Evolutionary conservation across 2,888 invertebrate genomes (phyloP).

Genomic region (Hydroisotoma schaefferi): DNA sequence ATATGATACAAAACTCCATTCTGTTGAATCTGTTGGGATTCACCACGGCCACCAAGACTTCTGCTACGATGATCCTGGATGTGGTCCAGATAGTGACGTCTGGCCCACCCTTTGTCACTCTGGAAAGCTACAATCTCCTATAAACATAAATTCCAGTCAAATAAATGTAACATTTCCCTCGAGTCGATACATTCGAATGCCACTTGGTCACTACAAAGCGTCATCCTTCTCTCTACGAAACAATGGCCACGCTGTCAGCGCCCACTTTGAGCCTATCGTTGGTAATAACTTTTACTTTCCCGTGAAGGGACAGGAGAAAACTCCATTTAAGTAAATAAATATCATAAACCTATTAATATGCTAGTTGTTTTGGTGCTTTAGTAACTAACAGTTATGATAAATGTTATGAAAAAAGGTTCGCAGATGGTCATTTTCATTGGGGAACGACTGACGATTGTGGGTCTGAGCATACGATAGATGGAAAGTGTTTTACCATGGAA

Average conservation of each 20-base stretch:
- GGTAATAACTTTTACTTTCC: neutral
- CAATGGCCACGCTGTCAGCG: conserved; percentile 4
- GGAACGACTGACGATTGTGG: conserved; percentile 53
- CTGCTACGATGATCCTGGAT: conserved; percentile 21
- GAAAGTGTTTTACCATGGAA: conserved; percentile 66
- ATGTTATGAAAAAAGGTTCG: no score
- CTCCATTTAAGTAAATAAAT: no score
- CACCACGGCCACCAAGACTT: conserved; percentile 8
- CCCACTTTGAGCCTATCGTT: neutral
- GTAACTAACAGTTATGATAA: no score
- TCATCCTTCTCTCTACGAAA: neutral
- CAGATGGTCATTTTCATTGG: conserved; percentile 81
- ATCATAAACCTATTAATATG: no score
- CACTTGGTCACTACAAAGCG: no score
- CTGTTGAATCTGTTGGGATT: neutral
- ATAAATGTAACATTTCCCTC: neutral
- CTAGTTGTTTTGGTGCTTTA: no score
- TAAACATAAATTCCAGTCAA: conserved; percentile 50
- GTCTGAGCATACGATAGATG: conserved; percentile 74
- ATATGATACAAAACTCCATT: no score
- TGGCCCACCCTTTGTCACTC: conserved; percentile 65
- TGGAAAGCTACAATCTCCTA: conserved; percentile 71
- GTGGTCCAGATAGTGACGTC: conserved; percentile 47
- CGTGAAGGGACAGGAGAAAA: no score
- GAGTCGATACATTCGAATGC: no score